Evolutionary conservation across 2,888 invertebrate species (phyloP).

Genomic region (Cosmia trapezina): DNA sequence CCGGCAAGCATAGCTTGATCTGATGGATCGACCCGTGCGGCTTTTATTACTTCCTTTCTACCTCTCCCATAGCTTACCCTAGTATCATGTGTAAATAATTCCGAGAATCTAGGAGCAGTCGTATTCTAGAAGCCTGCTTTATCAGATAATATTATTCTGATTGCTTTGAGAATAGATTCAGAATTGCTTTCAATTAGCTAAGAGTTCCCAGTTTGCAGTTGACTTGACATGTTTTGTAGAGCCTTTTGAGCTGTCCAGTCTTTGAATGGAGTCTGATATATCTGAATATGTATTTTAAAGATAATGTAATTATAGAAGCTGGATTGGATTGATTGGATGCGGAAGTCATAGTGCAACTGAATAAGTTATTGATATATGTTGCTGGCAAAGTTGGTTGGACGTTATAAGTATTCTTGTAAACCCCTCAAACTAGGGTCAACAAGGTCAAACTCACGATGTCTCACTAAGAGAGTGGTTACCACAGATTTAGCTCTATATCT

Average conservation of each 20-base stretch:
- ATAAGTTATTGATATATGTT: background rate
- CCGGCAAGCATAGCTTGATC: no score
- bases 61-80: no score
- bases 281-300: background rate
- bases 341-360: background rate
- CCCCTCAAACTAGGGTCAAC: background rate
- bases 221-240: background rate
- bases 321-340: background rate
- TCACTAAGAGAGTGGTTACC: no score
- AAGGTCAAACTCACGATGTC: background rate
- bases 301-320: background rate
- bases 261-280: background rate
- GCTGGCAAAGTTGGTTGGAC: background rate
- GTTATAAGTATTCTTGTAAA: background rate
- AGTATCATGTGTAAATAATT: background rate
- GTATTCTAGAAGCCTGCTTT: background rate
- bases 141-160: background rate
- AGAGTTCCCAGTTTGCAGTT: background rate
- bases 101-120: background rate
- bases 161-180: background rate
- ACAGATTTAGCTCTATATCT: no score
- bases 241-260: background rate
- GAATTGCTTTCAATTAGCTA: background rate
- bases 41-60: no score
- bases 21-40: no score